These are phyloP conservation scores for Scleropages formosus DNA, from an alignment of 2,797 vertebrate species.

Conservation along the genomic window DNA sequence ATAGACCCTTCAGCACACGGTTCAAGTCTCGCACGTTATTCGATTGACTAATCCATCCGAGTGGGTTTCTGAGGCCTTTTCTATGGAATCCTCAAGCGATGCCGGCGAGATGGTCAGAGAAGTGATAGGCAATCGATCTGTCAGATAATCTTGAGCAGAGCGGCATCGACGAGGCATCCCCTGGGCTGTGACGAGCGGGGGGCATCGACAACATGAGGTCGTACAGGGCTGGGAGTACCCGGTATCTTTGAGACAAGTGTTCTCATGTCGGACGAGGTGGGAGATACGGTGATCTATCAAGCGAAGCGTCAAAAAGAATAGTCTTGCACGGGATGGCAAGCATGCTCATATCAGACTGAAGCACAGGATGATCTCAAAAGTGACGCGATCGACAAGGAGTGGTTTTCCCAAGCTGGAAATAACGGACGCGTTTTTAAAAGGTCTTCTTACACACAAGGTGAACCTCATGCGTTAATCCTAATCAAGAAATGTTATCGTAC, in stretches of 20 bases:
- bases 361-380: neutral
- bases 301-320: too few relatives aligned
- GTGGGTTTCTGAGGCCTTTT: neutral
- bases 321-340: neutral
- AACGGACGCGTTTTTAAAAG: neutral
- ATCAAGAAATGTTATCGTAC: conserved; percentile 42
- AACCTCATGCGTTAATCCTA: conserved; percentile 32
- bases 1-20: neutral
- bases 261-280: neutral
- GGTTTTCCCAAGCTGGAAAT: neutral
- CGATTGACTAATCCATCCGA: conserved; percentile 12
- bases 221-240: too few relatives aligned
- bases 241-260: too few relatives aligned
- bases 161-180: conserved; percentile 52
- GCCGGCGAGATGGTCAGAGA: neutral
- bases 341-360: neutral
- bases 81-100: neutral
- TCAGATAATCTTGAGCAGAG: conserved; percentile 64
- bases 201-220: too few relatives aligned
- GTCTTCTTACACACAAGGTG: neutral
- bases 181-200: too few relatives aligned
- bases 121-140: conserved; percentile 6
- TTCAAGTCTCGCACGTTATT: conserved; percentile 21
- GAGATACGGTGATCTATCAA: neutral
- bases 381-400: neutral